A percentile compares a stretch with the other conserved stretches of the same genome.
Evolutionary conservation across 2,888 invertebrate genomes (phyloP).

Genomic region (Sarcophaga carnaria): DNA sequence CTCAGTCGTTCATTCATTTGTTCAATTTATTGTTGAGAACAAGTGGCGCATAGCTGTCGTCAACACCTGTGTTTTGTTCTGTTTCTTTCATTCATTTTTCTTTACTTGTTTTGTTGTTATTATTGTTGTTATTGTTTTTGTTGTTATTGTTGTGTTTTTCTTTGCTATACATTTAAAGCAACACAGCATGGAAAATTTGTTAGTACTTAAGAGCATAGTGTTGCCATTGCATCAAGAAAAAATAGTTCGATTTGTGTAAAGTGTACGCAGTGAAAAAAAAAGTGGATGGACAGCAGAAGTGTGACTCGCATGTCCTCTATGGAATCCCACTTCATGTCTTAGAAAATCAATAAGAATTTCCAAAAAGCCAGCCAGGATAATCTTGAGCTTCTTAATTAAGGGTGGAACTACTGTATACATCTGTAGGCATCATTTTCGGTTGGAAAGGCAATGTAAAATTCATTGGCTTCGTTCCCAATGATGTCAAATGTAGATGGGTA

Average conservation of each 20-base stretch:
- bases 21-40: constrained; percentile 62
- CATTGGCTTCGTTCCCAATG: too few species aligned
- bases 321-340: too few species aligned
- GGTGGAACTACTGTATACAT: too few species aligned
- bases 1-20: constrained; percentile 27
- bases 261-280: too few species aligned
- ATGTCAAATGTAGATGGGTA: too few species aligned
- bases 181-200: not conserved
- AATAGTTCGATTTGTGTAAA: not conserved
- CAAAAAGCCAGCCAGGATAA: too few species aligned
- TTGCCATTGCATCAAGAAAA: not conserved
- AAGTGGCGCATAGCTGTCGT: constrained; percentile 69
- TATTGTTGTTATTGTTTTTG: not conserved
- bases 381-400: too few species aligned
- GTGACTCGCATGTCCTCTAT: too few species aligned
- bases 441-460: too few species aligned
- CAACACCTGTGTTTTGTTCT: constrained; percentile 65
- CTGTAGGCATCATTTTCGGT: too few species aligned
- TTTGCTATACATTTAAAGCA: not conserved
- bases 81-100: constrained; percentile 4
- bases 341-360: too few species aligned
- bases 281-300: too few species aligned
- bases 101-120: not conserved
- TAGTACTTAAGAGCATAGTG: not conserved
- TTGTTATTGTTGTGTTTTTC: not conserved